Percentiles rank a stretch among this genome's conserved stretches.
Evolutionary conservation across 92 coral and sea anemone species (phyloP).

Genomic region (Epizoanthus ramosus): DNA sequence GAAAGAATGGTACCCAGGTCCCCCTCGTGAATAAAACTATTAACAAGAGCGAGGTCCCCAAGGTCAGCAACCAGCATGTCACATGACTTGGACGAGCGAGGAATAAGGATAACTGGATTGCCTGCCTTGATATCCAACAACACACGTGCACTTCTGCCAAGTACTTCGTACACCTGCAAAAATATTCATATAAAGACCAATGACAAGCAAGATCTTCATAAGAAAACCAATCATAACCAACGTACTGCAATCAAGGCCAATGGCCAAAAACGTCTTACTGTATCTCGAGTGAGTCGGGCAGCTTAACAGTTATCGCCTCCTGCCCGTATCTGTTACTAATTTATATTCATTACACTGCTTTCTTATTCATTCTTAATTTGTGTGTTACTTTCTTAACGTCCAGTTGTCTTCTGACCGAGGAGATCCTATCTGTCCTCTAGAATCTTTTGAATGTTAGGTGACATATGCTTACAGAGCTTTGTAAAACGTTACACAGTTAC

Average conservation of each 20-base stretch:
- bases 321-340: no score
- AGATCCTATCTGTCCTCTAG: no score
- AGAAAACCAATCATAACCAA: no score
- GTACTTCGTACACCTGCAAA: slow-evolving; percentile 81
- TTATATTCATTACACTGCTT: no score
- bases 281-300: no score
- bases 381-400: no score
- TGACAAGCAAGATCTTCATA: no score
- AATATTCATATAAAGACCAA: neutral
- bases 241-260: neutral
- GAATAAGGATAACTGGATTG: slow-evolving; percentile 89
- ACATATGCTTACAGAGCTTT: no score
- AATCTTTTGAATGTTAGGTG: no score
- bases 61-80: slow-evolving; percentile 98
- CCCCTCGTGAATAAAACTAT: slow-evolving; percentile 83
- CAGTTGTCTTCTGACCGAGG: no score
- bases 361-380: no score
- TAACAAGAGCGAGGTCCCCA: slow-evolving; percentile 83
- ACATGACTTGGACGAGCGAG: slow-evolving; percentile 87
- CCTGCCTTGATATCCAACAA: slow-evolving; percentile 92
- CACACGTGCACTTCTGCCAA: slow-evolving; percentile 83
- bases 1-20: slow-evolving; percentile 70
- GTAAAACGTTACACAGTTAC: no score
- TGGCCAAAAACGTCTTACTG: neutral
- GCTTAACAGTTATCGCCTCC: neutral